Conservation (phyloP, 2,113 vertebrate species). For the Xiphophorus couchianus region DNA sequence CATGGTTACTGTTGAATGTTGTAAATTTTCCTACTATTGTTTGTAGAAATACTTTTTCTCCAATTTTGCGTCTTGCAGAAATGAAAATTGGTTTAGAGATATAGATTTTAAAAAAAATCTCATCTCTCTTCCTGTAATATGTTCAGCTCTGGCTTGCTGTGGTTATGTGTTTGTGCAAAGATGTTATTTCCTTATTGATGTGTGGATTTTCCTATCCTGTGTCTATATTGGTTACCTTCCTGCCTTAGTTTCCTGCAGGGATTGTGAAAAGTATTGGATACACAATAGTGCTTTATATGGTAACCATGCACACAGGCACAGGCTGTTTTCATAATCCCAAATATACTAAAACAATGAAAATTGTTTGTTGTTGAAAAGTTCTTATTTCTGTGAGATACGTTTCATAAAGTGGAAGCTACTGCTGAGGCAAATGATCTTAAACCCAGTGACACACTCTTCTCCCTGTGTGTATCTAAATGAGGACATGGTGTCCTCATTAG, state of each 20-base stretch:
- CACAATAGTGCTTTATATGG: slow-evolving; percentile 40
- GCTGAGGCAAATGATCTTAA: slow-evolving; percentile 29
- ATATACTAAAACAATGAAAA: background rate
- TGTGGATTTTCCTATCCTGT: slow-evolving; percentile 44
- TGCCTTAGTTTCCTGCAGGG: slow-evolving; percentile 51
- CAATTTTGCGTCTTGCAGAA: background rate
- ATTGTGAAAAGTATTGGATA: background rate
- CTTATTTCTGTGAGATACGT: background rate
- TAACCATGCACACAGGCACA: slow-evolving; percentile 8
- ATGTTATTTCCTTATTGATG: slow-evolving; percentile 52
- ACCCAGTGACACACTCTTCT: slow-evolving; percentile 26
- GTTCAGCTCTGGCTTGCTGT: slow-evolving; percentile 31
- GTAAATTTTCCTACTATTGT: background rate
- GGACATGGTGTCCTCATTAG: slow-evolving; percentile 59
- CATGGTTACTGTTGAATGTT: background rate
- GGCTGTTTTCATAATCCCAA: slow-evolving; percentile 9
- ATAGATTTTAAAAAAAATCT: slow-evolving; percentile 15
- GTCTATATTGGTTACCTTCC: slow-evolving; percentile 53
- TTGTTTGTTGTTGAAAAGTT: background rate
- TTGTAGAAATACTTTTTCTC: background rate
- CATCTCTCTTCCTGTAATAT: slow-evolving; percentile 28
- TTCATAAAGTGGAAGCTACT: slow-evolving; percentile 19
- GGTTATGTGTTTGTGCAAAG: slow-evolving; percentile 36
- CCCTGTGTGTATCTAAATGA: slow-evolving; percentile 23
- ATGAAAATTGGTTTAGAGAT: background rate